Evolutionary conservation across 2,888 invertebrate genomes (phyloP).

Genomic region (Napeogenes sylphis): DNA sequence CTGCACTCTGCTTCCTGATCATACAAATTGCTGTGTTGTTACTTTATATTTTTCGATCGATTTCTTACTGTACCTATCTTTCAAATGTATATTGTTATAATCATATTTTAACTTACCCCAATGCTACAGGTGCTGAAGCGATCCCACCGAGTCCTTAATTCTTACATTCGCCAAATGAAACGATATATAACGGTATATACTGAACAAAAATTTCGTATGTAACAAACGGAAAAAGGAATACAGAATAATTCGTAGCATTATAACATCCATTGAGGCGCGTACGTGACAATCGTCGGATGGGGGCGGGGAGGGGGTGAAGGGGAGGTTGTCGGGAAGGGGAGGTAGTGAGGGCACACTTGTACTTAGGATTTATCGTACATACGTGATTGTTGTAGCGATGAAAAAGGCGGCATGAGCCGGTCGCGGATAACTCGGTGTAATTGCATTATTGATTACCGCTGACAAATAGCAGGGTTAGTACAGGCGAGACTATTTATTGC

Average conservation of each 20-base stretch:
- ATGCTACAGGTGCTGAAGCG: not conserved
- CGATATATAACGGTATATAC: not conserved
- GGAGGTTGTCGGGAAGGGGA: constrained; percentile 3
- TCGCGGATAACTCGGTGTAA: constrained; percentile 24
- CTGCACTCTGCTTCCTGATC: too few relatives aligned
- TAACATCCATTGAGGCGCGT: constrained; percentile 46
- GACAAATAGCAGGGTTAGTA: constrained; percentile 16
- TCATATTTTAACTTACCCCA: not conserved
- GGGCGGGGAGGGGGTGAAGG: constrained; percentile 10
- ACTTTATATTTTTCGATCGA: too few relatives aligned
- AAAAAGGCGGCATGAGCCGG: constrained; percentile 35
- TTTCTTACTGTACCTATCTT: too few relatives aligned
- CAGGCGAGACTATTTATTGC: not conserved
- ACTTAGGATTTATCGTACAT: constrained; percentile 45
- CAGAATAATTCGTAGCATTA: constrained; percentile 52
- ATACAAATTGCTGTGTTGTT: too few relatives aligned
- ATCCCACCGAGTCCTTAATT: not conserved
- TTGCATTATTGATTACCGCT: constrained; percentile 39
- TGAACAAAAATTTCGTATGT: constrained; percentile 19
- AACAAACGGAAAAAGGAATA: constrained; percentile 40
- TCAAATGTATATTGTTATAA: too few relatives aligned
- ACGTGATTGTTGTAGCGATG: constrained; percentile 44
- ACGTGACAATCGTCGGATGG: constrained; percentile 41
- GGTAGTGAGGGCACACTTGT: constrained; percentile 33
- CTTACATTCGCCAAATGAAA: constrained; percentile 5